phyloP scores from a whole-genome alignment of 2,113 vertebrate species.

The Hoplias malabaricus region DNA sequence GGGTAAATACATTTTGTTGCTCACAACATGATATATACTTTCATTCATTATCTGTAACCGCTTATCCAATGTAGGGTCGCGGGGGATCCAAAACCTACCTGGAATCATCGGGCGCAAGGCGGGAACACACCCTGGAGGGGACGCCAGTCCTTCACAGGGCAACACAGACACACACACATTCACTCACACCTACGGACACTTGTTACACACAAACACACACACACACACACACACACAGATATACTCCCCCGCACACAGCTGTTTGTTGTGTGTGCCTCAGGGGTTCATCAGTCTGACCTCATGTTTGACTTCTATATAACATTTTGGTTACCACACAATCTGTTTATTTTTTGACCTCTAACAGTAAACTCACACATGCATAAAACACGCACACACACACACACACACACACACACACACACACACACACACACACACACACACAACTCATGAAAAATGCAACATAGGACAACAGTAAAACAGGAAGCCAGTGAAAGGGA shows the following conservation, averaged over 20 bases:
- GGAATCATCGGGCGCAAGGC: too few relatives aligned
- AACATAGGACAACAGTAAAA: neutral
- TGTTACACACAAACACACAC: neutral
- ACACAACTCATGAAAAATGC: neutral
- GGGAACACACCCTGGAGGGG: too few relatives aligned
- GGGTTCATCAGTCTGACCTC: neutral
- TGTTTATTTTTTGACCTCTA: neutral
- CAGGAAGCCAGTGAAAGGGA: neutral
- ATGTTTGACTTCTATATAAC: neutral
- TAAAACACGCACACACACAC: neutral
- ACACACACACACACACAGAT: neutral
- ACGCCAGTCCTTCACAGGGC: too few relatives aligned
- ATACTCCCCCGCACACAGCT: neutral
- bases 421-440: neutral
- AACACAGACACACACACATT: too few relatives aligned
- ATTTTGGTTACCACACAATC: neutral
- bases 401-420: neutral
- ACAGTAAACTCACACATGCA: too few relatives aligned
- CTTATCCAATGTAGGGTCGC: too few relatives aligned
- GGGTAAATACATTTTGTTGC: neutral
- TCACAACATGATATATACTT: neutral
- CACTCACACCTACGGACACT: too few relatives aligned
- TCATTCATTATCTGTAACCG: too few relatives aligned
- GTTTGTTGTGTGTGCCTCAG: neutral
- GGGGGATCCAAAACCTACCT: too few relatives aligned